Evolutionary conservation across 1,140 invertebrate genomes (phyloP), one percentile per base, ranked within the genome.

Genomic region (Pseudoatta argentina): DNA sequence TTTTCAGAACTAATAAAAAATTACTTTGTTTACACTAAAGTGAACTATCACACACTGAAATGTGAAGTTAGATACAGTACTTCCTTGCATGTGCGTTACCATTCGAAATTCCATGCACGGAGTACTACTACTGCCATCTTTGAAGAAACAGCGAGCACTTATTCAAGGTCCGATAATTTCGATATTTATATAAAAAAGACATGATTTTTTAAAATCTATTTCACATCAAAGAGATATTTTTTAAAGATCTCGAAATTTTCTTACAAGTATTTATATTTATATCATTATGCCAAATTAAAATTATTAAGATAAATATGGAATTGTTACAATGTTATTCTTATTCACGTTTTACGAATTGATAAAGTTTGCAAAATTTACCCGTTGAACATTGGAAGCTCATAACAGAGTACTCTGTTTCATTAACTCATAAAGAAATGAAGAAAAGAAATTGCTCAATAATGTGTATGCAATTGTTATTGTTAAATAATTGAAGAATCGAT

Each of bases 301-400:
- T 63, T 83, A 59, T 51, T 75, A 83, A 73, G 27, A 73, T 14
- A n/a, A 72, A 55, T 44, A 48, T 27, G n/a, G 44, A 34, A 79
- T 5, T 8, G 21, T 69, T 79, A 21, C 18, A 66, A 79, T 79
- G n/a, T 44, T 59, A 44, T n/a, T 4, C n/a, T 55, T 79, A 39
- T 12, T n/a, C 16, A 18, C 21, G 14, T 55, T 59, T 72, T 8
- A 72, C 18, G 1, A 61, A 79, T 55, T 8, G 69, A 14, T 14
- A 83, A 61, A 30, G 53, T 72, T 69, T 71, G 10, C 16, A 81
- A 44, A 48, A 72, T 14, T 44, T 55, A 82, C 7, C 8, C 5
- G 21, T 82, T 30, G 10, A 34, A 83, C 12, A 55, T 44, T 4
- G n/a, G 69, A 75, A 83, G 55, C 79, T 83, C 69, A 83, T 75